Evolutionary conservation across 1,140 invertebrate genomes (phyloP).

Genomic region (Lepidotrigona ventralis): DNA sequence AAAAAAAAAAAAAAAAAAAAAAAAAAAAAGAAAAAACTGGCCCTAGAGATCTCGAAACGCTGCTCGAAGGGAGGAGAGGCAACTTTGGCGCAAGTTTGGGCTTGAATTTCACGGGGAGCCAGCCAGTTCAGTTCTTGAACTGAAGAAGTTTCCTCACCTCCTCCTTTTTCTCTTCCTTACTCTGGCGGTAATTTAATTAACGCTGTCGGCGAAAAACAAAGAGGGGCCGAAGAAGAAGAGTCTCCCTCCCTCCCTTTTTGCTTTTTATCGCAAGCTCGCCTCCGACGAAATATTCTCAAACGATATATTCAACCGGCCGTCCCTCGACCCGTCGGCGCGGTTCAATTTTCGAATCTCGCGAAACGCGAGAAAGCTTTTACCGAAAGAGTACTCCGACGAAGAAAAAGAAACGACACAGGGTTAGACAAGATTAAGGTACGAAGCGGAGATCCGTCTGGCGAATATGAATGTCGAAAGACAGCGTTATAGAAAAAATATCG

Average conservation of each 20-base stretch:
- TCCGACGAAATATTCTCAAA: background rate
- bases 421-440: background rate
- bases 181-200: slow-evolving; percentile 58
- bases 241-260: background rate
- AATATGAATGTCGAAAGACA: background rate
- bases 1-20: background rate
- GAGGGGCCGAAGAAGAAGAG: too few relatives aligned
- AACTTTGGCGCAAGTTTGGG: background rate
- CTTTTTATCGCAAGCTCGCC: slow-evolving; percentile 7
- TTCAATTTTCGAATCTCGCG: background rate
- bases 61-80: background rate
- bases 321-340: background rate
- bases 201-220: slow-evolving; percentile 49
- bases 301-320: background rate
- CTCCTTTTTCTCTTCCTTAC: background rate
- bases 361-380: background rate
- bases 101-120: background rate
- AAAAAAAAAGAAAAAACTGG: background rate
- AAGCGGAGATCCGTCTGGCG: background rate
- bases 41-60: background rate
- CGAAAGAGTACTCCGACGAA: background rate
- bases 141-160: background rate
- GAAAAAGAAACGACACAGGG: too few relatives aligned
- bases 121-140: slow-evolving; percentile 29
- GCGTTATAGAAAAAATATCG: too few relatives aligned